These are phyloP conservation scores for Andricus quercusramuli DNA, from an alignment of 2,888 invertebrate genomes.

Conservation along the genomic window DNA sequence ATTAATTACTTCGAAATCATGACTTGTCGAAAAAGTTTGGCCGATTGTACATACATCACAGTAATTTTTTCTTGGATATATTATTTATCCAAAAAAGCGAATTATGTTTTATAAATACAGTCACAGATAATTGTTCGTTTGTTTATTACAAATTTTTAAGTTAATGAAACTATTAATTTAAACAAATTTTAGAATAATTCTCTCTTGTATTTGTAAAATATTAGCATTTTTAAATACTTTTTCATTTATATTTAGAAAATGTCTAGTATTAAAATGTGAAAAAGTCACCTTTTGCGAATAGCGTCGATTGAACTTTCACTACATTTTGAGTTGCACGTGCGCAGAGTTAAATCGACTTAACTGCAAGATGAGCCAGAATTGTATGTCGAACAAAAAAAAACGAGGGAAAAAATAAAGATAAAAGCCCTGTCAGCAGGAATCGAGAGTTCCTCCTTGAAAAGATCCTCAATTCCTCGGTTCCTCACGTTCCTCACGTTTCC, in stretches of 20 bases:
- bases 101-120: neutral
- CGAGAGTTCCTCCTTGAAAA: neutral
- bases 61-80: neutral
- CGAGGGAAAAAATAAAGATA: neutral
- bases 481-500: conserved; percentile 1
- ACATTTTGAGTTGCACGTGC: conserved; percentile 38
- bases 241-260: too few relatives aligned
- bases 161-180: neutral
- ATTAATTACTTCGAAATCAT: neutral
- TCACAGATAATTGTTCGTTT: neutral
- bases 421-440: conserved; percentile 30
- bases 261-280: neutral
- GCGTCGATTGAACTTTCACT: conserved; percentile 3
- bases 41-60: conserved; percentile 24
- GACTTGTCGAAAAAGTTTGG: neutral
- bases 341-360: conserved; percentile 5
- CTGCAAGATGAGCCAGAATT: conserved; percentile 26
- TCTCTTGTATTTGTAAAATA: neutral
- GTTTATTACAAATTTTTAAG: neutral
- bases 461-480: neutral
- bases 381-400: conserved; percentile 1
- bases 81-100: neutral
- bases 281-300: neutral
- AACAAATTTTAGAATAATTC: neutral
- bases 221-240: too few relatives aligned